phyloP scores from a whole-genome alignment of 2,888 invertebrate genomes.

The Cataglyphis altisquamis region DNA sequence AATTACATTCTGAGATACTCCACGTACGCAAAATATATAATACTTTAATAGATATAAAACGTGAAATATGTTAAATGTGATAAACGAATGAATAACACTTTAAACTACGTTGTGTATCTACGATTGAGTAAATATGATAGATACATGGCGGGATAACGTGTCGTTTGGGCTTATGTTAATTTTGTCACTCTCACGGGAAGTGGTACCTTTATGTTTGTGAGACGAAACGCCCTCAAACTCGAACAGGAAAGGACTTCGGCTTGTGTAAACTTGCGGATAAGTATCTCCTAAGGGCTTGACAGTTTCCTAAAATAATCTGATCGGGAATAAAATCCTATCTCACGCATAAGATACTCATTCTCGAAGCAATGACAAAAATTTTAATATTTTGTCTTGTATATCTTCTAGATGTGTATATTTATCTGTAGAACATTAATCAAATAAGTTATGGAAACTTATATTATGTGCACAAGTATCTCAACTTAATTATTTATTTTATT shows the following conservation, averaged over 20 bases:
- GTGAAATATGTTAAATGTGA: background rate
- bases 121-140: slow-evolving; percentile 1
- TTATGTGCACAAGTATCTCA: background rate
- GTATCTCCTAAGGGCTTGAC: slow-evolving; percentile 45
- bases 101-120: background rate
- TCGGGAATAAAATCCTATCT: slow-evolving; percentile 33
- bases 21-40: background rate
- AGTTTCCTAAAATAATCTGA: slow-evolving; percentile 55
- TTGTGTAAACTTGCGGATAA: slow-evolving; percentile 56
- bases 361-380: slow-evolving; percentile 13
- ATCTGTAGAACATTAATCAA: background rate
- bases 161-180: slow-evolving; percentile 67
- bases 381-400: background rate
- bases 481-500: background rate
- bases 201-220: slow-evolving; percentile 65
- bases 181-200: slow-evolving; percentile 50
- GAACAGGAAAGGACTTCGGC: slow-evolving; percentile 39
- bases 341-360: background rate
- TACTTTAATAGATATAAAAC: background rate
- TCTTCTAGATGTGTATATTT: background rate
- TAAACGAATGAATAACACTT: background rate
- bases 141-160: slow-evolving; percentile 55
- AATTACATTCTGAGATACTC: background rate
- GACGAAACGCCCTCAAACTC: slow-evolving; percentile 50
- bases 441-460: background rate